A percentile compares a stretch with the other conserved stretches of the same genome.
phyloP scores from a whole-genome alignment of 2,888 invertebrate species.

The Autographa gamma region DNA sequence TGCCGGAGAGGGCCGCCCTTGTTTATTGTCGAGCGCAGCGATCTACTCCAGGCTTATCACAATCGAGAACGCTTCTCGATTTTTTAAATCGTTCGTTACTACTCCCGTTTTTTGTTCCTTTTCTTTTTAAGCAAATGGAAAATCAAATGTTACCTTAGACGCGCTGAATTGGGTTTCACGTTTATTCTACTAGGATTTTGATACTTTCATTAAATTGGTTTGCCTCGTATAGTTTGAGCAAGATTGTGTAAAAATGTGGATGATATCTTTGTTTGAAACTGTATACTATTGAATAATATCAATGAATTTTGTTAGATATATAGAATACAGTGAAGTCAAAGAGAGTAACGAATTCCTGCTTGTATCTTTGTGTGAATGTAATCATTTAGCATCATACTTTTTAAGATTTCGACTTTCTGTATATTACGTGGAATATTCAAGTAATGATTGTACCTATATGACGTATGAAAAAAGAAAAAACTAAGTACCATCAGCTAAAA shows the following conservation, averaged over 20 bases:
- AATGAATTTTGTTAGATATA: not conserved
- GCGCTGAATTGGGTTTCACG: conserved; percentile 1
- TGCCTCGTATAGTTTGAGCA: not conserved
- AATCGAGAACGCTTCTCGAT: conserved; percentile 21
- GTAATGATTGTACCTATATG: too few relatives aligned
- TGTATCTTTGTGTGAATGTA: too few relatives aligned
- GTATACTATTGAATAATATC: not conserved
- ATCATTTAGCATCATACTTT: too few relatives aligned
- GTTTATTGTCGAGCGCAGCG: conserved; percentile 41
- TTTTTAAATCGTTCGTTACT: conserved; percentile 38
- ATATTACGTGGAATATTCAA: too few relatives aligned
- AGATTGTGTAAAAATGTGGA: not conserved
- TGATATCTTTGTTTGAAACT: not conserved
- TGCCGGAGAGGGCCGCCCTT: conserved; percentile 42
- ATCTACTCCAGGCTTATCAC: conserved; percentile 42
- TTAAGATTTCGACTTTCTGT: too few relatives aligned
- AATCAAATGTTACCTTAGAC: conserved; percentile 7
- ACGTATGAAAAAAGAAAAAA: too few relatives aligned
- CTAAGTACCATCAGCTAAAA: too few relatives aligned
- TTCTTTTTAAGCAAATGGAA: conserved; percentile 9
- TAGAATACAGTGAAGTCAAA: not conserved
- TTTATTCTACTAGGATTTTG: not conserved
- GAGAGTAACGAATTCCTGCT: too few relatives aligned
- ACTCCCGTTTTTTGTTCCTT: conserved; percentile 6
- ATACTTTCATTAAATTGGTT: conserved; percentile 7